Evolutionary conservation across 1,140 invertebrate species (phyloP), one percentile per base, ranked within the genome.

Genomic region (Drosophila mauritiana): DNA sequence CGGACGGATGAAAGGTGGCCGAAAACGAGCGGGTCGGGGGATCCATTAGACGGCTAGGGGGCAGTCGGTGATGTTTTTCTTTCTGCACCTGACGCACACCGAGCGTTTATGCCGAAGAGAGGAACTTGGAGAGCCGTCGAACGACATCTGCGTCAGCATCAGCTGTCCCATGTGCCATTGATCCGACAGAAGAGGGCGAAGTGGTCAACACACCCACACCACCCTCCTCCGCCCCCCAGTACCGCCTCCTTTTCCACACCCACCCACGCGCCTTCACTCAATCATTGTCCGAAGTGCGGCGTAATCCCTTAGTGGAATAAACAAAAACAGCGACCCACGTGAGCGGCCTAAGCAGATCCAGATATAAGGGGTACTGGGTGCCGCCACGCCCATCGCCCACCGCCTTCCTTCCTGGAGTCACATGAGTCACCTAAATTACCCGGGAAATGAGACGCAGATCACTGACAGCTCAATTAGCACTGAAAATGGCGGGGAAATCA

Each of bases 211-310:
- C 11, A 4, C 10, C 10, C 22, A 27, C 31, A 8, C 36, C 37
- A 11, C 48, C 48, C 13, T 3, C n/a, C 12, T 10, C 31, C 20
- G 3, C 4, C 40, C 4, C 1, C 12, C 46, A 17, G 31, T 31
- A 34, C 20, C 15, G 15, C 34, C 39, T 25, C 11, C 22, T 49
- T 48, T 49, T 58, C 39, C 40, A 42, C 15, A 52, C 49, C 49
- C 49, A 52, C 46, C 34, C 74, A 49, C 75, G 46, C 58, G 76
- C 54, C 76, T 65, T 59, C 76, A 17, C 40, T 78, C 59, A 65
- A 78, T 78, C 76, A 78, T 42, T 34, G 25, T 17, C 27, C 31
- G 39, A 59, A 39, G 48, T 15, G 13, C 11, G 5, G 15, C 39
- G 36, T 59, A 72, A 70, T 70, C 65, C 42, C 64, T 40, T 20